Evolutionary conservation across 2,113 vertebrate species (phyloP).

Genomic region (Pseudopodoces humilis): DNA sequence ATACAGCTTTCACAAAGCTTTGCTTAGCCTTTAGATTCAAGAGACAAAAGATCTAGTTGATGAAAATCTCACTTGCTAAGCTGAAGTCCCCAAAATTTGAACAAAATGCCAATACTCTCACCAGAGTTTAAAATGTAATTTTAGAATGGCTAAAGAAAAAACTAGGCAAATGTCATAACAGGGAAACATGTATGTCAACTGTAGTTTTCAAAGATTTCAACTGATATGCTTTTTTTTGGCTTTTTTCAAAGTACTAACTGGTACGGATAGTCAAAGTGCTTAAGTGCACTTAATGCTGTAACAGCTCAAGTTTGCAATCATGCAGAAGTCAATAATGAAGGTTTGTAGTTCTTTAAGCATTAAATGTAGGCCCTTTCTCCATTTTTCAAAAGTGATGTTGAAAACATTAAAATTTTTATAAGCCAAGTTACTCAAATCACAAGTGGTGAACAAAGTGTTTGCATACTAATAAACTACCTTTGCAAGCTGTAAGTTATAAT

Average conservation of each 20-base stretch:
- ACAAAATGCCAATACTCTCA: not conserved
- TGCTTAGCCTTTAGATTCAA: not conserved
- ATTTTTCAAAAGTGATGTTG: not conserved
- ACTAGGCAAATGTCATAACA: not conserved
- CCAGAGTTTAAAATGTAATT: not conserved
- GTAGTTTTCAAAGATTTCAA: not conserved
- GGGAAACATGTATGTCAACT: not conserved
- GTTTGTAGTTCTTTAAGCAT: not conserved
- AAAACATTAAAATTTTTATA: not conserved
- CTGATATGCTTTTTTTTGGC: accelerated
- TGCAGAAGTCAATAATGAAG: not conserved
- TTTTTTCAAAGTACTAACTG: not conserved
- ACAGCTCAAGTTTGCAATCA: not conserved
- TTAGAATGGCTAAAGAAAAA: not conserved
- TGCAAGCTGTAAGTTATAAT: not conserved
- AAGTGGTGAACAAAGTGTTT: not conserved
- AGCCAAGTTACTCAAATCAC: not conserved
- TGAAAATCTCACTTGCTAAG: not conserved
- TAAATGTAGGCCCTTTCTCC: not conserved
- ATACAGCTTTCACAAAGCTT: not conserved
- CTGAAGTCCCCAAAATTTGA: not conserved
- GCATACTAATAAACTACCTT: not conserved
- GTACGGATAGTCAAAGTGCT: not conserved
- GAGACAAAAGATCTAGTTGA: not conserved
- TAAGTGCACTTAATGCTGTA: not conserved